A percentile compares a stretch with the other conserved stretches of the same genome.
Evolutionary conservation across 2,113 vertebrate species (phyloP).

Genomic region (Varanus komodoensis): DNA sequence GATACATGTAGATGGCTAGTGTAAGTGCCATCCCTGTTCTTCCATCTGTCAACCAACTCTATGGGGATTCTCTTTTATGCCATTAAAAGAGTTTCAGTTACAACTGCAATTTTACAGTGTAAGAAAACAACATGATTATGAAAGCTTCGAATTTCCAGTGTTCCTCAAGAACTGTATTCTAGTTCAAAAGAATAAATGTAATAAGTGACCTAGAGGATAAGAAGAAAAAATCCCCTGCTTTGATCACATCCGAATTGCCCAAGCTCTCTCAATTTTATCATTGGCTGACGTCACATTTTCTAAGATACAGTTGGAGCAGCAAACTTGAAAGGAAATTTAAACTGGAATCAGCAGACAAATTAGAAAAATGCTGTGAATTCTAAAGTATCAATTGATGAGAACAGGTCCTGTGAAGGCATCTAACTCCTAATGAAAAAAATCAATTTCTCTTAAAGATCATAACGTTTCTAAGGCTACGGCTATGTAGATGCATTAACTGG

Average conservation of each 20-base stretch:
- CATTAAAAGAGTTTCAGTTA: not conserved
- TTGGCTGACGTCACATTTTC: not conserved
- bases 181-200: not conserved
- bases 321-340: slow-evolving; percentile 3
- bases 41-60: not conserved
- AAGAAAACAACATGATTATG: not conserved
- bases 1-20: not conserved
- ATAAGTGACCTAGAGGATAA: not conserved
- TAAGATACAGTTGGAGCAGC: not conserved
- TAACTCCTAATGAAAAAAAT: not conserved
- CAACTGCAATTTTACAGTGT: not conserved
- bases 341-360: not conserved
- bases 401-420: not conserved
- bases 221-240: slow-evolving; percentile 3
- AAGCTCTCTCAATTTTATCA: slow-evolving; percentile 6
- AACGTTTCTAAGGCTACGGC: not conserved
- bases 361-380: slow-evolving; percentile 5
- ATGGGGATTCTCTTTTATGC: not conserved
- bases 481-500: not conserved
- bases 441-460: slow-evolving; percentile 13
- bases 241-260: slow-evolving; percentile 10
- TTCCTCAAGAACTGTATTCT: not conserved
- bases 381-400: not conserved
- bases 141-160: not conserved
- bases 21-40: not conserved